These are phyloP conservation scores for Psilopsiagon aurifrons DNA, from an alignment of 2,113 vertebrate species.

Conservation along the genomic window DNA sequence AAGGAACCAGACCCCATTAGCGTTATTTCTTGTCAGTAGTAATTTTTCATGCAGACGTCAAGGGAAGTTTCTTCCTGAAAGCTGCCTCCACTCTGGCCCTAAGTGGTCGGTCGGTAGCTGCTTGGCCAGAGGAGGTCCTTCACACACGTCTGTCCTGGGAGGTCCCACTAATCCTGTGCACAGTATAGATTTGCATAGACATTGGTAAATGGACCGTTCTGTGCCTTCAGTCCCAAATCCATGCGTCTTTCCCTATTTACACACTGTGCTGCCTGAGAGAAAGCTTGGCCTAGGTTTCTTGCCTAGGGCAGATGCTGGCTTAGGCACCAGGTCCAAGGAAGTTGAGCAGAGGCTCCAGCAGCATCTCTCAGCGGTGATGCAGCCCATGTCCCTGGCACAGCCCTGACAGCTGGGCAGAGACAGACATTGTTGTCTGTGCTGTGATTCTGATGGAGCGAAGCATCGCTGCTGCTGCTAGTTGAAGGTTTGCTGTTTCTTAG, in stretches of 20 bases:
- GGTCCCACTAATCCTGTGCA: background rate
- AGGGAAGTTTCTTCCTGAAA: background rate
- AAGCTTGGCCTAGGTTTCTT: background rate
- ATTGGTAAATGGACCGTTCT: accelerated
- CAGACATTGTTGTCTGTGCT: background rate
- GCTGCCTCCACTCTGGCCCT: background rate
- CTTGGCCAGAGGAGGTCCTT: background rate
- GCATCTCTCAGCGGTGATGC: accelerated
- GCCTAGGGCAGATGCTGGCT: background rate
- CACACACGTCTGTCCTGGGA: accelerated
- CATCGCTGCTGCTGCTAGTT: background rate
- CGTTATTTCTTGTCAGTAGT: background rate
- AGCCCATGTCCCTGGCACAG: background rate
- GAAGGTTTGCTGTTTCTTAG: background rate
- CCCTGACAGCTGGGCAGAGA: background rate
- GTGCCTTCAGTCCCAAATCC: background rate
- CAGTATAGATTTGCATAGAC: background rate
- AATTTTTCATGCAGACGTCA: background rate
- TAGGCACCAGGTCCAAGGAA: background rate
- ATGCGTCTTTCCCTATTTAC: background rate
- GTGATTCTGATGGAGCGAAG: background rate
- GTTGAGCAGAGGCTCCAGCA: background rate
- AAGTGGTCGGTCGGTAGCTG: background rate
- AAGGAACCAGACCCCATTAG: background rate
- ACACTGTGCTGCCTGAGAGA: background rate